Evolutionary conservation across 2,113 vertebrate species (phyloP), one percentile per base, ranked within the genome.

Genomic region (Gopherus flavomarginatus): DNA sequence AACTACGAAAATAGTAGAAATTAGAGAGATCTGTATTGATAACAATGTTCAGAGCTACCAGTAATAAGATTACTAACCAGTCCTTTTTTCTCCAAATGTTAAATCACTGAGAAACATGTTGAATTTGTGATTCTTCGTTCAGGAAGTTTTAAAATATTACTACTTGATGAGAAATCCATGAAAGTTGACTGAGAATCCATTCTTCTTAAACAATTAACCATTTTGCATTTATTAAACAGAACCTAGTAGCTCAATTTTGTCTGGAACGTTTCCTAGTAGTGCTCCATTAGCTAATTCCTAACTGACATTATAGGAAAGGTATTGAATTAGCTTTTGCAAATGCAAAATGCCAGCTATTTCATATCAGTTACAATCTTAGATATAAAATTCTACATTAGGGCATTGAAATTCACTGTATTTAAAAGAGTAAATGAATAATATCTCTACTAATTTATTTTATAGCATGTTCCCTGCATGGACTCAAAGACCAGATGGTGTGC

Each of bases 91-190:
- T 88, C 50, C 62, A 80, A 85, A 88, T 78, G 42, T 79, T 79
- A 88, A 88, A 96, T 95, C 72, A 81, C 14, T 52, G 19, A 50
- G 21, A 75, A 83, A 81, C 26, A 53, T 59, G 21, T 22, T 86
- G 9, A 95, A 81, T 7, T 80, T 53, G 26, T 47, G 75, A 57
- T 86, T 93, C 90, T 94, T 95, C 22, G 90, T 86, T 95, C 96
- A 8, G 8, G 75, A 59, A 72, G 16, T 94, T 83, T 95, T 97
- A 87, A 97, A 95, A 90, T 92, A 94, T 82, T 97, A 59, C 5
- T 85, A 29, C 49, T 86, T 95, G 77, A 96, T 62, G 90, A 94
- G 65, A 97, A 97, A 87, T 52, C 93, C 56, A 85, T 97, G 47
- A 84, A 5, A 93, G 90, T 50, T 12, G 1, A 85, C 16, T 93